These are phyloP conservation scores for Rhinoderma darwinii DNA, from an alignment of 2,113 vertebrate genomes.

Conservation along the genomic window DNA sequence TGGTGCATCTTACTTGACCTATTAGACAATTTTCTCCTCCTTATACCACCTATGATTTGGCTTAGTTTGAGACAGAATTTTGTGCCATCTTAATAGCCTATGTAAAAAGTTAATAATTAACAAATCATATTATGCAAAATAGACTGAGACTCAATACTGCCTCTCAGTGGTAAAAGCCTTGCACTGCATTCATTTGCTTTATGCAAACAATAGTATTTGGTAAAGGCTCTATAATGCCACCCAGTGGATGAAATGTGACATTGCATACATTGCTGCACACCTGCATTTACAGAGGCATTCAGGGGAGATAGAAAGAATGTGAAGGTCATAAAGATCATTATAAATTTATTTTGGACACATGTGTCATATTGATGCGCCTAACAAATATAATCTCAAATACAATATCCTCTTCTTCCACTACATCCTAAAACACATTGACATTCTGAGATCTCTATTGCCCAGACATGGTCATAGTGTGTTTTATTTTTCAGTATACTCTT, in stretches of 20 bases:
- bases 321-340: background rate
- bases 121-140: background rate
- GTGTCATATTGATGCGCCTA: background rate
- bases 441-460: background rate
- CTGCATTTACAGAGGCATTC: background rate
- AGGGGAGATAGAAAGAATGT: background rate
- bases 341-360: background rate
- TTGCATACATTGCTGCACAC: background rate
- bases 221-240: conserved; percentile 2
- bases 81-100: background rate
- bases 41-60: no score
- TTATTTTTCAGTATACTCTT: background rate
- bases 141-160: background rate
- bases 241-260: conserved; percentile 30
- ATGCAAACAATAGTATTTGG: background rate
- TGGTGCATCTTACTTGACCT: no score
- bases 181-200: background rate
- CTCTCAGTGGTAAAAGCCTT: background rate
- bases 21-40: no score
- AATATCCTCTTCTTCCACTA: no score
- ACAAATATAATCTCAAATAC: background rate
- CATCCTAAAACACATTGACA: no score
- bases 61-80: no score
- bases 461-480: background rate
- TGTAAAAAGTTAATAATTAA: background rate